Base-by-base conservation (phyloP, 2,113 vertebrate species). In the Grammomys surdaster region DNA sequence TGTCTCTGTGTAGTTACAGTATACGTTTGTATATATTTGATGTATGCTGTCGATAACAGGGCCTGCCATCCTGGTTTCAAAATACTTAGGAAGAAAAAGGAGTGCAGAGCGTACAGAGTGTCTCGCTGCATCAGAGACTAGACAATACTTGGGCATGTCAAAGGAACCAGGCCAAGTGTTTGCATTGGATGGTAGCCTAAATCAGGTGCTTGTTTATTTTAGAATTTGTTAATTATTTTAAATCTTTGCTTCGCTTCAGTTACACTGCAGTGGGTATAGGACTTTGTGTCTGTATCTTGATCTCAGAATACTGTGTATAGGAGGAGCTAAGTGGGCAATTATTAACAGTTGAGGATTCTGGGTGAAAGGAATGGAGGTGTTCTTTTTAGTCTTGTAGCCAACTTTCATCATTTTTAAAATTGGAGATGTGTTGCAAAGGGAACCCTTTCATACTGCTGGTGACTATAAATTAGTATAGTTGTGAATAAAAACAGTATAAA, bases 151-250 rank as follows among this genome's bases (percentile, higher is more conserved):
- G 73, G 77, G 65, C 24, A 22, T 93, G 70, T 72, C 24, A 75
- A 4, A 89, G 51, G n/a, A n/a, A 67, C 40, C 19, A 51, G 36
- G 63, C 24, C 81, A 43, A 65, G 58, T 65, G 24, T 85, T 63
- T 46, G n/a, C 33, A 8, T 84, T 70, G 54, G 56, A 48, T 65
- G 43, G 20, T 58, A 28, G 5, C 78, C n/a, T 28, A 60, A 89
- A 67, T 72, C 36, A n/a, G 28, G 54, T 70, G 40, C 58, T 84
- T 93, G 90, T 28, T 36, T 36, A 85, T 70, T 93, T 91, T 93
- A 84, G 75, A 88, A 76, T 76, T 70, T 70, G 73, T 31, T 80
- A 22, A 33, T 81, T 88, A 70, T 60, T 17, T 48, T 63, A 92
- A 10, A 56, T 80, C 51, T 80, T 56, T 56, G 51, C 51, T 22